These are phyloP conservation scores for Drosophila bipectinata DNA, from an alignment of 1,140 invertebrate species.

Conservation along the genomic window DNA sequence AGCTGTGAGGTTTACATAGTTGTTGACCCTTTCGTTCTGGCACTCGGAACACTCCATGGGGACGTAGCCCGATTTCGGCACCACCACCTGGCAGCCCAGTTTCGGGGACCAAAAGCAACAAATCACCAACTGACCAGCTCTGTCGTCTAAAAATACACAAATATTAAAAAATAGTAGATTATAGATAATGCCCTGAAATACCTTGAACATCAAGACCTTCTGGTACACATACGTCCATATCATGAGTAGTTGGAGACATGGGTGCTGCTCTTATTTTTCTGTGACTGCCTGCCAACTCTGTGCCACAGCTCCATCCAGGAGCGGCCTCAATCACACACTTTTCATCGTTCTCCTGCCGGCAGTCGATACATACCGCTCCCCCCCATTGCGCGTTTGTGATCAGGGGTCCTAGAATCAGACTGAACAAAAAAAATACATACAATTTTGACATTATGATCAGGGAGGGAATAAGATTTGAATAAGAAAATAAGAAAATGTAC, in stretches of 20 bases:
- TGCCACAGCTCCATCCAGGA: neutral
- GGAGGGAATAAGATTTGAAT: neutral
- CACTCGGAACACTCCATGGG: neutral
- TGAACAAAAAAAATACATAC: neutral
- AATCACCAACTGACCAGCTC: neutral
- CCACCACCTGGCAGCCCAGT: neutral
- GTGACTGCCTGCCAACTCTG: neutral
- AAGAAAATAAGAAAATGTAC: too few relatives aligned
- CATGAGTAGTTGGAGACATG: neutral
- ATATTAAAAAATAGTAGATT: neutral
- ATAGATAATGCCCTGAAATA: neutral
- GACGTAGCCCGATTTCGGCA: neutral
- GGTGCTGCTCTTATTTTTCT: neutral
- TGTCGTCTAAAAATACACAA: neutral
- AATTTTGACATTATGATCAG: conserved; percentile 1
- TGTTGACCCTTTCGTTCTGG: neutral
- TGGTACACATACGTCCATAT: neutral
- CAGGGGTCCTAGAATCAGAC: neutral
- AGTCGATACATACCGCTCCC: neutral
- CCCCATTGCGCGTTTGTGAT: neutral
- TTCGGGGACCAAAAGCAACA: neutral
- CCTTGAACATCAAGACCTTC: neutral
- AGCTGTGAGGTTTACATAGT: neutral
- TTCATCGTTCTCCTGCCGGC: neutral
- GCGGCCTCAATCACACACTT: neutral